Base-by-base conservation (phyloP, 1,140 invertebrate species). In the Trachymyrmex cornetzi region DNA sequence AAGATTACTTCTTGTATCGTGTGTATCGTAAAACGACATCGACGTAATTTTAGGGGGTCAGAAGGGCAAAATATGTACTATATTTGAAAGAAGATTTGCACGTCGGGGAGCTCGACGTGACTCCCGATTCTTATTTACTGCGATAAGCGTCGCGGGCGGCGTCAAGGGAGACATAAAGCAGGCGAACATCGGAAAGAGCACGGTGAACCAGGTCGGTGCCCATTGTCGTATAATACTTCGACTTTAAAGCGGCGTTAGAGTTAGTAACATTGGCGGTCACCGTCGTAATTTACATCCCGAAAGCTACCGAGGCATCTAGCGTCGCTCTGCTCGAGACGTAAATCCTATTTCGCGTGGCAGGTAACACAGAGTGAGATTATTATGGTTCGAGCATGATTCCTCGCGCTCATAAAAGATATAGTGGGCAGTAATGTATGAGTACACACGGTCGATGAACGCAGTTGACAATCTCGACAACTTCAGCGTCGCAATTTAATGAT, bases 111-210 rank as follows among this genome's bases (percentile, higher is more conserved):
- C 55, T 64, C 59, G 77, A 63, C 24, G 61, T 24, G 63, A 88
- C 57, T 88, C 30, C 44, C 77, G 90, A 86, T 91, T 89, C 85
- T 93, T 94, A 93, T 94, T 94, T 94, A 92, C 89, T 89, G 89
- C 86, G 80, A 86, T 81, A 86, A 77, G 59, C 72, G 48, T 67
- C 64, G 55, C 67, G 22, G 81, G 59, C 67, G 22, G 81, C 74
- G 90, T 90, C 92, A 86, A 80, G 92, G 93, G 91, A 92, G 85
- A 88, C 91, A 89, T 93, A 94, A 94, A 92, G 61, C 71, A 85
- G 66, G 88, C 71, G 85, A 92, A 91, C 90, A 93, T 94, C 93
- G 80, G 92, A 93, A 93, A 93, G 77, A 91, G 86, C 89, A 72
- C 55, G 59, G 69, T 57, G 77, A 89, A 89, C 61, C 89, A 67